A percentile compares a stretch with the other conserved stretches of the same genome.
These are phyloP conservation scores for Pedetes capensis DNA, from an alignment of 2,113 vertebrate species.

Conservation along the genomic window DNA sequence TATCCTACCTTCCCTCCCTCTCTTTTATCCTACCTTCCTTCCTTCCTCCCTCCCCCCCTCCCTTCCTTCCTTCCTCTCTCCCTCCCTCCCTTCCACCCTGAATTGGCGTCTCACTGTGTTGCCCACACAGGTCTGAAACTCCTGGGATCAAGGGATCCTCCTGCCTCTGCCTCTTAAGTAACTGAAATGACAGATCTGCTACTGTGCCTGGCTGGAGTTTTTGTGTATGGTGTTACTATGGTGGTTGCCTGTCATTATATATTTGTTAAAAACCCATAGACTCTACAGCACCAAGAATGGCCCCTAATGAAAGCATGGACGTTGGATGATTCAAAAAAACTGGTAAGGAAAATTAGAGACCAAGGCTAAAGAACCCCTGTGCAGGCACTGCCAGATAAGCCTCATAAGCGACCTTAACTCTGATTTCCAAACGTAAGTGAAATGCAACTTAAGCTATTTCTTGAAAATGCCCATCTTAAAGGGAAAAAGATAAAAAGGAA, in stretches of 20 bases:
- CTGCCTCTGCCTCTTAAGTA: not conserved
- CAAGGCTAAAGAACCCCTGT: not conserved
- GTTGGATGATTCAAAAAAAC: not conserved
- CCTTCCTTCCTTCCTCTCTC: not conserved
- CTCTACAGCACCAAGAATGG: not conserved
- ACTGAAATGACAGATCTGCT: not conserved
- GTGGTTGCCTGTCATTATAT: accelerated
- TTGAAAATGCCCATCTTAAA: not conserved
- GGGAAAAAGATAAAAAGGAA: not conserved
- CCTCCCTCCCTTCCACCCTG: too few species aligned
- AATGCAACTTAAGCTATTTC: not conserved
- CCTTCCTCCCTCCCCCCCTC: too few species aligned
- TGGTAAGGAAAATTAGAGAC: not conserved
- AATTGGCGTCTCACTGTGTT: not conserved
- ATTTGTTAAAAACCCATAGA: not conserved
- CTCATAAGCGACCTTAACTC: not conserved
- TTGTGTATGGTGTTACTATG: not conserved
- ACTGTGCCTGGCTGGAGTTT: too few species aligned
- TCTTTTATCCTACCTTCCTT: too few species aligned
- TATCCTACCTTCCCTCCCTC: not conserved
- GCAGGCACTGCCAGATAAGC: not conserved
- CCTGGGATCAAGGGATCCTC: not conserved
- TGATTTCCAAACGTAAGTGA: not conserved
- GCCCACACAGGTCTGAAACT: not conserved
- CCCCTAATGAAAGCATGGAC: not conserved